Evolutionary conservation across 2,888 invertebrate species (phyloP).

Genomic region (Eubasilissa splendida): DNA sequence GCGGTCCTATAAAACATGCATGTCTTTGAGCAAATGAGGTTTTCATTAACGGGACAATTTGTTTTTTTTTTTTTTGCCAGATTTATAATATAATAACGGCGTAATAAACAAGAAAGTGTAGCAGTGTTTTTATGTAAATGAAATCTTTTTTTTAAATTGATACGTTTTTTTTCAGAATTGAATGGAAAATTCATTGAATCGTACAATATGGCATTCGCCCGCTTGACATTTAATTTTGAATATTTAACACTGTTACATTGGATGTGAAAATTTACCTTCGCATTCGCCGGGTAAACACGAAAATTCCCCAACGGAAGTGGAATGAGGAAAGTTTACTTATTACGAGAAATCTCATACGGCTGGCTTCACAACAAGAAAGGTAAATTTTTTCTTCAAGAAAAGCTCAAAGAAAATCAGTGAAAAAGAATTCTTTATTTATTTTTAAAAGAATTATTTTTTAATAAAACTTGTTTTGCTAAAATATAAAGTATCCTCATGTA

Average conservation of each 20-base stretch:
- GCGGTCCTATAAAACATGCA: no score
- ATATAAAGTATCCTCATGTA: not conserved
- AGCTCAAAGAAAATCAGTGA: constrained; percentile 31
- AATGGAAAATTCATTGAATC: not conserved
- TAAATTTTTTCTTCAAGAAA: constrained; percentile 9
- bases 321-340: constrained; percentile 28
- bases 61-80: no score
- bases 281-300: not conserved
- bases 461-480: not conserved
- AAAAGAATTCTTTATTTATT: not conserved
- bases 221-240: not conserved
- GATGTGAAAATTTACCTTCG: constrained; percentile 13
- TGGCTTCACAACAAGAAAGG: constrained; percentile 31
- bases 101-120: no score
- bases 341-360: constrained; percentile 24
- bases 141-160: no score
- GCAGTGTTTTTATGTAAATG: no score
- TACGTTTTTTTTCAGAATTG: not conserved
- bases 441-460: not conserved
- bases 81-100: no score
- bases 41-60: no score
- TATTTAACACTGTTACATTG: constrained; percentile 4
- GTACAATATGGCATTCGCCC: not conserved
- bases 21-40: no score
- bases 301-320: constrained; percentile 2